These are phyloP conservation scores for Okamejei kenojei DNA, from an alignment of 2,797 vertebrate genomes.

Conservation along the genomic window DNA sequence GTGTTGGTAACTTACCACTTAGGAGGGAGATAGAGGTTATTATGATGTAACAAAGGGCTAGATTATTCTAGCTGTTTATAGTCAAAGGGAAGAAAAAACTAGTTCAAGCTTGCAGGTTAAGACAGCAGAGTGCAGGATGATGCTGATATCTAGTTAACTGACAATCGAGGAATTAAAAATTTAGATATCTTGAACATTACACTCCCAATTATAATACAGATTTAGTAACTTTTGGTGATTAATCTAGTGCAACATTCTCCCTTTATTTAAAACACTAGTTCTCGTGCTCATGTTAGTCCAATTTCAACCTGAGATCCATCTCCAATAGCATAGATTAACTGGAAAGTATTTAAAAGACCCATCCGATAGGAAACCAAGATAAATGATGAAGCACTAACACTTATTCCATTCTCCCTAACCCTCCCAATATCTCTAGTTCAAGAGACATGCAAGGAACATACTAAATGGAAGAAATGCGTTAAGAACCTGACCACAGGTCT, in stretches of 20 bases:
- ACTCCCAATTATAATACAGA: not conserved
- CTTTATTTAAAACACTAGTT: not conserved
- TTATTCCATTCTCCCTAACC: not conserved
- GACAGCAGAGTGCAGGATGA: not conserved
- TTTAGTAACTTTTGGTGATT: not conserved
- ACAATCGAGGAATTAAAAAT: not conserved
- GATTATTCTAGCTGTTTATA: not conserved
- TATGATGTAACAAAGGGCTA: constrained; percentile 30
- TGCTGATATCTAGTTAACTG: not conserved
- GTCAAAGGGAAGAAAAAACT: constrained; percentile 3
- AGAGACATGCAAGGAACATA: not conserved
- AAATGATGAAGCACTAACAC: not conserved
- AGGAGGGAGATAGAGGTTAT: constrained; percentile 9
- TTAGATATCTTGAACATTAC: not conserved
- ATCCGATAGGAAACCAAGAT: not conserved
- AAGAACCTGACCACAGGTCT: not conserved
- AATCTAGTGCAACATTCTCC: not conserved
- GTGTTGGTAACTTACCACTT: not conserved
- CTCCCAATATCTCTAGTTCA: not conserved
- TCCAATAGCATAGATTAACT: not conserved
- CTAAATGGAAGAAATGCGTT: not conserved
- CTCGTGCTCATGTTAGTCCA: not conserved
- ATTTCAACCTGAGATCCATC: not conserved
- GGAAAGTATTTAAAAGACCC: not conserved
- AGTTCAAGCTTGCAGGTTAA: not conserved